Evolutionary conservation across 2,113 vertebrate species (phyloP).

Genomic region (Solea senegalensis): DNA sequence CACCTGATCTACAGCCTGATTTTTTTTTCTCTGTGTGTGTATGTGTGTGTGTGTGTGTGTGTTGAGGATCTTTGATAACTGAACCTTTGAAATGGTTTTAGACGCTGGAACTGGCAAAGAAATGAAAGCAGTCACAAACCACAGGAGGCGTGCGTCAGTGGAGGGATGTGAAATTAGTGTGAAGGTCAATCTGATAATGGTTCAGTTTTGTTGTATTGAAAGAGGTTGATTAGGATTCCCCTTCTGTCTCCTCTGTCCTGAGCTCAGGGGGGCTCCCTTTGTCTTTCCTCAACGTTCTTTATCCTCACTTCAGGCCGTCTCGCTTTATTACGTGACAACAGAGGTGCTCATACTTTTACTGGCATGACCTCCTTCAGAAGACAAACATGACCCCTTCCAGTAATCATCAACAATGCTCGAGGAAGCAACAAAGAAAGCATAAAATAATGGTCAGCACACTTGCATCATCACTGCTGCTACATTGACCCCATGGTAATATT

Average conservation of each 20-base stretch:
- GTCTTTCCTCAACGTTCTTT: not conserved
- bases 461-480: no score
- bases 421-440: not conserved
- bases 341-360: not conserved
- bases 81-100: not conserved
- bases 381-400: not conserved
- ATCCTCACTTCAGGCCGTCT: slow-evolving; percentile 22
- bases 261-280: slow-evolving; percentile 6
- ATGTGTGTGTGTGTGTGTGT: no score
- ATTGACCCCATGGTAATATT: no score
- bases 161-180: not conserved
- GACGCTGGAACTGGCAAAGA: not conserved
- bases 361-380: not conserved
- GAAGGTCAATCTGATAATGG: slow-evolving; percentile 3
- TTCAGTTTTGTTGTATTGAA: not conserved
- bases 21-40: no score
- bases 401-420: not conserved
- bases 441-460: no score
- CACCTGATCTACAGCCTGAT: not conserved
- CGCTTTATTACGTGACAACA: slow-evolving; percentile 21
- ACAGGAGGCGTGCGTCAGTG: slow-evolving; percentile 2
- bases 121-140: not conserved
- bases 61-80: no score
- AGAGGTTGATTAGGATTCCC: slow-evolving; percentile 29
- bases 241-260: slow-evolving; percentile 2